A percentile compares a stretch with the other conserved stretches of the same genome.
phyloP scores from a whole-genome alignment of 2,113 vertebrate species.

The Cyprinodon brontotheroides region DNA sequence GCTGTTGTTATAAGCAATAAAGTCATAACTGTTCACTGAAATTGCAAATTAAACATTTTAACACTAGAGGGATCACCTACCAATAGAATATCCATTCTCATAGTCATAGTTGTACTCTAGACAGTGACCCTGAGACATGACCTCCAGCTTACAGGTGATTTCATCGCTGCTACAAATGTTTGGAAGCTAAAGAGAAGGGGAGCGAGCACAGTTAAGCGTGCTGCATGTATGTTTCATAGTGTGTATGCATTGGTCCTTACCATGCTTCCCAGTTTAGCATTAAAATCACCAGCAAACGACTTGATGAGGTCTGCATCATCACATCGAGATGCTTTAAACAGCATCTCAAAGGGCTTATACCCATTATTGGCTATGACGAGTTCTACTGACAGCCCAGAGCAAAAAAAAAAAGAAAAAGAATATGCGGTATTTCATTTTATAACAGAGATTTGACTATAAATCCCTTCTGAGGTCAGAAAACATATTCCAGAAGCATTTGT shows the following conservation, averaged over 20 bases:
- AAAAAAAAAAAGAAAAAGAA: background rate
- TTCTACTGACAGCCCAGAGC: too few species aligned
- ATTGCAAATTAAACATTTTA: background rate
- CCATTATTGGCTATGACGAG: constrained; percentile 94
- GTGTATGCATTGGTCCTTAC: constrained; percentile 70
- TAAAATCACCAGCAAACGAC: constrained; percentile 89
- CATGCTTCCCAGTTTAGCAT: constrained; percentile 88
- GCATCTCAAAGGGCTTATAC: constrained; percentile 95
- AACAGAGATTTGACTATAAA: background rate
- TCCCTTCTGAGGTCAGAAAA: too few species aligned
- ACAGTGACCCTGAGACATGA: constrained; percentile 89
- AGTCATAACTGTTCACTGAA: background rate
- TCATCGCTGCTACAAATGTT: constrained; percentile 89
- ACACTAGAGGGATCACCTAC: constrained; percentile 68
- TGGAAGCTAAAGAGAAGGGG: constrained; percentile 84
- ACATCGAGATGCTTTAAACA: constrained; percentile 93
- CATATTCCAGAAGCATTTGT: background rate
- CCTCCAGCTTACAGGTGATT: constrained; percentile 91
- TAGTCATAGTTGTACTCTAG: constrained; percentile 98
- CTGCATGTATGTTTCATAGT: background rate
- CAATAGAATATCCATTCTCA: constrained; percentile 96
- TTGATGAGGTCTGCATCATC: constrained; percentile 88
- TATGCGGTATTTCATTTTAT: background rate
- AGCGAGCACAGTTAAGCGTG: background rate
- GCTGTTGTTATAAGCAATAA: constrained; percentile 67